Base-by-base conservation (phyloP, 1,140 invertebrate genomes). In the Watersipora subatra region DNA sequence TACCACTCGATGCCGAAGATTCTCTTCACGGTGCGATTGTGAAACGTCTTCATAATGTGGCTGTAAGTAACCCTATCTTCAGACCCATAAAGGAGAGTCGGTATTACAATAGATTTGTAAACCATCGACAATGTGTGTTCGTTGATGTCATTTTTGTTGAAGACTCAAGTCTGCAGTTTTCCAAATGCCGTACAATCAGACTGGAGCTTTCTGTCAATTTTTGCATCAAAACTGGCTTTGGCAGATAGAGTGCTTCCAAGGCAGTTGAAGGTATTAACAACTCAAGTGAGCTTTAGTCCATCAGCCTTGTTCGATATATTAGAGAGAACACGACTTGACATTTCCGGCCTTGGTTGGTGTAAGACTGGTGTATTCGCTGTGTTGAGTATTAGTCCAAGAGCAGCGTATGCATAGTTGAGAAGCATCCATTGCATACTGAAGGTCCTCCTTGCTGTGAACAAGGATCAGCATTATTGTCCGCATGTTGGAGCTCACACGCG, bases 81-180 rank as follows among this genome's bases (percentile, higher is more conserved):
- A 3, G 62, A 28, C 1, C 62, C 66, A 30, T 67, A 64, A 3
- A 64, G 46, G 26, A n/a, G n/a, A 7, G 62, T 67, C 3, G 65
- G 61, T n/a, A 67, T 46, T 15, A 67, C 56, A 28, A 58, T 30
- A 20, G 61, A 61, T 29, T 46, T 67, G 62, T 64, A 64, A 3
- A 64, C 62, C 12, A 24, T 63, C 19, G 64, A 58, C 29, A 57
- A 63, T 19, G 66, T 64, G 22, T 34, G 24, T n/a, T 29, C 64
- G 28, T 63, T 63, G 20, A 67, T 15, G 25, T 26, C 1, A 2
- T 58, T 64, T 34, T 64, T 67, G 57, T 66, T 62, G 27, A 26
- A 66, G 29, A 66, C 58, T 7, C 34, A 46, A 12, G 34, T 46
- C n/a, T 46, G 34, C 34, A 46, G 34, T n/a, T n/a, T 46, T n/a